A percentile compares a stretch with the other conserved stretches of the same genome.
Conservation (phyloP, 2,888 invertebrate species). For the Colletes collaris region DNA sequence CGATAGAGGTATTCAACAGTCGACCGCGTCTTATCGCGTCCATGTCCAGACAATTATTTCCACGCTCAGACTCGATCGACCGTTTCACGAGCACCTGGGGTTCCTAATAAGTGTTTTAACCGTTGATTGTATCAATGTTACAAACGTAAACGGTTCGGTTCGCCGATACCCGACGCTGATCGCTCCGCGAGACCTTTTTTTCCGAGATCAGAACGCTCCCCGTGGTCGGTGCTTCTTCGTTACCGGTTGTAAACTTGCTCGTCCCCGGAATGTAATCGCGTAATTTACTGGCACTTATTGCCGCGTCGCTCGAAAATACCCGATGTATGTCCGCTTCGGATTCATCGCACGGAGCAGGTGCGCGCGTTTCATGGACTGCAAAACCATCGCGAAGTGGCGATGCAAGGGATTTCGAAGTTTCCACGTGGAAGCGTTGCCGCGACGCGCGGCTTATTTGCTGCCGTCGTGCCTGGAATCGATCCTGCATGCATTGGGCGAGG, state of each 20-base stretch:
- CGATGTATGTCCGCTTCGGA: conserved; percentile 54
- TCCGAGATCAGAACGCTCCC: neutral
- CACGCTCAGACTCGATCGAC: neutral
- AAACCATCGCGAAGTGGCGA: neutral
- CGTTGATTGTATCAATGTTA: neutral
- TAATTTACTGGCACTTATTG: conserved; percentile 54
- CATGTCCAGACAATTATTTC: conserved; percentile 30
- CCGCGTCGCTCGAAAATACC: conserved; percentile 36
- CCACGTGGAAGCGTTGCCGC: neutral
- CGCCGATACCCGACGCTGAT: neutral
- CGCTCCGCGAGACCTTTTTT: too few relatives aligned
- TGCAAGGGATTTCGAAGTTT: conserved; percentile 6
- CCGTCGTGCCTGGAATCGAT: too few relatives aligned
- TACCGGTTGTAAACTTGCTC: neutral
- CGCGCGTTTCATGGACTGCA: conserved; percentile 26
- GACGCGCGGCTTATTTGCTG: neutral
- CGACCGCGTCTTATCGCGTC: conserved; percentile 24
- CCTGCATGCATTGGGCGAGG: too few relatives aligned
- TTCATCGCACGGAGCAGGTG: conserved; percentile 50
- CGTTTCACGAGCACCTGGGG: too few relatives aligned
- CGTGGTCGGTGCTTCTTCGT: neutral
- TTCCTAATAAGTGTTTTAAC: too few relatives aligned
- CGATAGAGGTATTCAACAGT: conserved; percentile 11
- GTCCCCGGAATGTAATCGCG: conserved; percentile 39
- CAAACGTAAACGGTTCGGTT: neutral